phyloP scores from a whole-genome alignment of 1,140 invertebrate genomes.

The Cardiocondyla obscurior region DNA sequence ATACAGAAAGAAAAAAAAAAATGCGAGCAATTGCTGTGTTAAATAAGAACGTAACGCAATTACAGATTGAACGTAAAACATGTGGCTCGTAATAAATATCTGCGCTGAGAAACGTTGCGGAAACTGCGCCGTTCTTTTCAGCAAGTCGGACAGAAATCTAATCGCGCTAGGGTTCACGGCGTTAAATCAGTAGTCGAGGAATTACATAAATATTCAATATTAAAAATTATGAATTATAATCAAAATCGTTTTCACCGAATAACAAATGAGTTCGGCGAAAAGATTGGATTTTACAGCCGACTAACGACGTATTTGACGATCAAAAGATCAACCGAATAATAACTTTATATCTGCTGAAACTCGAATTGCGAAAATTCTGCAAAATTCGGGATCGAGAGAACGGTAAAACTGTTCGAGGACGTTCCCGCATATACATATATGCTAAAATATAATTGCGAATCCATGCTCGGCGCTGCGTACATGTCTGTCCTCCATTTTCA shows the following conservation, averaged over 20 bases:
- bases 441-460: not conserved
- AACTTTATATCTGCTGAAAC: not conserved
- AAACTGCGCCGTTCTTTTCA: not conserved
- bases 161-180: not conserved
- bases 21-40: not conserved
- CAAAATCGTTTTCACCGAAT: not conserved
- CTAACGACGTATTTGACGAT: not conserved
- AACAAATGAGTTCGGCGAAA: not conserved
- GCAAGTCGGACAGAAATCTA: not conserved
- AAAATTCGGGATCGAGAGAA: not conserved
- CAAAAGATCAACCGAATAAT: not conserved
- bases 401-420: not conserved
- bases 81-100: not conserved
- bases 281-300: not conserved
- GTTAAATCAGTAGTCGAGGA: not conserved
- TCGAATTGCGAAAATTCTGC: not conserved
- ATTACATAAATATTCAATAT: constrained; percentile 15
- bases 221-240: not conserved
- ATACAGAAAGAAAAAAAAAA: no score
- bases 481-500: constrained; percentile 6
- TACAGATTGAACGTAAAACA: not conserved
- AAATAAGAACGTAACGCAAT: constrained; percentile 26
- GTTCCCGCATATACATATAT: not conserved
- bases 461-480: not conserved
- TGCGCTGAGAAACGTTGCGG: not conserved